phyloP scores from a whole-genome alignment of 1,140 invertebrate species.

The Notospermus geniculatus region DNA sequence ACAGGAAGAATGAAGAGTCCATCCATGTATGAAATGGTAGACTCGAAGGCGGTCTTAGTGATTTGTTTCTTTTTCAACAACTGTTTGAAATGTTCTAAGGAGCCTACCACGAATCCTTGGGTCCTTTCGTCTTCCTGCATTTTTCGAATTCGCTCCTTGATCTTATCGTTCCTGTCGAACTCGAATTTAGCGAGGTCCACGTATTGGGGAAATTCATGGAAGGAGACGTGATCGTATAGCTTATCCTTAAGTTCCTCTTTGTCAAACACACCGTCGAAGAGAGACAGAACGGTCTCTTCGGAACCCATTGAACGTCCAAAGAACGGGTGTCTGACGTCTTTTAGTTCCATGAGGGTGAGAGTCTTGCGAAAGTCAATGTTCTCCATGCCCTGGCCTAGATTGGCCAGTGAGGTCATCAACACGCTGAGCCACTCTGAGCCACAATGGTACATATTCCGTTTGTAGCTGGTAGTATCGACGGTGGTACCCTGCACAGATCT shows the following conservation, averaged over 20 bases:
- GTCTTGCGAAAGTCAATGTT: constrained; percentile 4
- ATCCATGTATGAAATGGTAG: neutral
- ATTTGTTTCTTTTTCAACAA: constrained; percentile 3
- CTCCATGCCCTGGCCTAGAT: neutral
- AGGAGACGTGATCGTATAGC: neutral
- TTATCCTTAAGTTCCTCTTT: neutral
- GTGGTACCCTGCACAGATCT: neutral
- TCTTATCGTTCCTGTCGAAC: neutral
- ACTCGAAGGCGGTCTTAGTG: neutral
- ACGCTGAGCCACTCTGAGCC: neutral
- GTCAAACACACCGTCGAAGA: neutral
- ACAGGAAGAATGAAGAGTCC: constrained; percentile 1
- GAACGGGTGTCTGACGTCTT: constrained; percentile 1
- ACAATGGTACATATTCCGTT: neutral
- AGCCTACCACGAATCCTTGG: constrained; percentile 4
- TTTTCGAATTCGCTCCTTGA: neutral
- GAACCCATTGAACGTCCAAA: constrained; percentile 6
- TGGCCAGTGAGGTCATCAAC: neutral
- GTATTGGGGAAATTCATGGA: constrained; percentile 3
- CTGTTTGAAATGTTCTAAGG: constrained; percentile 4
- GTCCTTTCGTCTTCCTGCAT: constrained; percentile 1
- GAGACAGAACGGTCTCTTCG: neutral
- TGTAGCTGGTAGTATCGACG: neutral
- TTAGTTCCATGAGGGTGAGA: neutral
- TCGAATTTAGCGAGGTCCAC: constrained; percentile 5